phyloP scores from a whole-genome alignment of 2,113 vertebrate species.

The Psammodynastes pulverulentus region DNA sequence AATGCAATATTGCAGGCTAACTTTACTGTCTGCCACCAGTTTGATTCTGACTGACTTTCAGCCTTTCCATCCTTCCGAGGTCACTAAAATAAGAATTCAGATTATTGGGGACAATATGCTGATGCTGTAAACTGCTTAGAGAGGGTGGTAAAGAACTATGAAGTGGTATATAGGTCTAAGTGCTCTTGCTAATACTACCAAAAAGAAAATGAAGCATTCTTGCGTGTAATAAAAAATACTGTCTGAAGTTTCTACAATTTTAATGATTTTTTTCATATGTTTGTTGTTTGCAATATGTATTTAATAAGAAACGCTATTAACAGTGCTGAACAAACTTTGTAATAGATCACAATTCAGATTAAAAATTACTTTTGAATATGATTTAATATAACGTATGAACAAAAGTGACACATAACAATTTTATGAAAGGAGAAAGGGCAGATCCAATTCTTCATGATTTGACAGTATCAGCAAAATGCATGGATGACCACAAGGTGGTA shows the following conservation, averaged over 20 bases:
- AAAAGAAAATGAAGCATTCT: background rate
- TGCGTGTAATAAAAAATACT: background rate
- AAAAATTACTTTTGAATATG: background rate
- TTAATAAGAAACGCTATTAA: background rate
- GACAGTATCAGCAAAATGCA: background rate
- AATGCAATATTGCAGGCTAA: background rate
- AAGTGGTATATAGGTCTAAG: background rate
- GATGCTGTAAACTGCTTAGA: background rate
- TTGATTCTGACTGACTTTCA: background rate
- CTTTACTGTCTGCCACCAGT: background rate
- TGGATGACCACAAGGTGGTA: background rate
- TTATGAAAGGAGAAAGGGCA: background rate
- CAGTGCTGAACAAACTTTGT: background rate
- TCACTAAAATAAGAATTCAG: background rate
- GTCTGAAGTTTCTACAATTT: background rate
- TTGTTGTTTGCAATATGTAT: background rate
- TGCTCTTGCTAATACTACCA: no score
- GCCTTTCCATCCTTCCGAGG: background rate
- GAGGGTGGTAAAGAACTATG: background rate
- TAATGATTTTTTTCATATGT: background rate
- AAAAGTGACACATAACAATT: background rate
- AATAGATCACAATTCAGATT: background rate
- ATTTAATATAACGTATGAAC: background rate
- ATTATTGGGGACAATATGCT: background rate
- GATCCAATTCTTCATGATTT: background rate